Conservation (phyloP, 2,113 vertebrate species). For the Zonotrichia leucophrys region DNA sequence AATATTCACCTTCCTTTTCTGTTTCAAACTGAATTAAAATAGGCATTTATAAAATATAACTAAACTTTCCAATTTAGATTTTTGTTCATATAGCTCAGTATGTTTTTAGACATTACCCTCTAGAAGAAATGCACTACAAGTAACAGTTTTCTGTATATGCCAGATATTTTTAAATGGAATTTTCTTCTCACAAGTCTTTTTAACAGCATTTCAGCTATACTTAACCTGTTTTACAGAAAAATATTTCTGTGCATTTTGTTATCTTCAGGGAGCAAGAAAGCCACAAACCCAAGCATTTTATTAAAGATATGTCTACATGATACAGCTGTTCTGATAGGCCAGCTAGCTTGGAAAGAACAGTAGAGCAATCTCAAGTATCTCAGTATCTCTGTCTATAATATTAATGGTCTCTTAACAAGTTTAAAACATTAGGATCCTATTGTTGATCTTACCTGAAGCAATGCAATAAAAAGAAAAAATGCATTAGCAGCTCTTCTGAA, state of each 20-base stretch:
- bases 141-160: background rate
- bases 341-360: background rate
- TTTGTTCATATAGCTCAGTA: background rate
- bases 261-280: background rate
- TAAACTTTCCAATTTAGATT: background rate
- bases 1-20: background rate
- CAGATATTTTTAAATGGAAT: background rate
- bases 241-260: background rate
- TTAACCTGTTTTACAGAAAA: background rate
- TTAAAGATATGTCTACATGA: background rate
- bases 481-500: slow-evolving; percentile 98
- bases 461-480: slow-evolving; percentile 98
- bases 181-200: background rate
- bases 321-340: background rate
- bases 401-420: background rate
- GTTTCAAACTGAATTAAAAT: background rate
- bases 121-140: background rate
- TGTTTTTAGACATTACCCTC: background rate
- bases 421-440: background rate
- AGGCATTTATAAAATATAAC: background rate
- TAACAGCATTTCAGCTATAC: background rate
- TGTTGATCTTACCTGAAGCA: slow-evolving; percentile 89
- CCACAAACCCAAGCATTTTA: background rate
- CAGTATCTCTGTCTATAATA: background rate
- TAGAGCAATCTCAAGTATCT: background rate